phyloP scores from a whole-genome alignment of 2,113 vertebrate species.

The Pandion haliaetus region DNA sequence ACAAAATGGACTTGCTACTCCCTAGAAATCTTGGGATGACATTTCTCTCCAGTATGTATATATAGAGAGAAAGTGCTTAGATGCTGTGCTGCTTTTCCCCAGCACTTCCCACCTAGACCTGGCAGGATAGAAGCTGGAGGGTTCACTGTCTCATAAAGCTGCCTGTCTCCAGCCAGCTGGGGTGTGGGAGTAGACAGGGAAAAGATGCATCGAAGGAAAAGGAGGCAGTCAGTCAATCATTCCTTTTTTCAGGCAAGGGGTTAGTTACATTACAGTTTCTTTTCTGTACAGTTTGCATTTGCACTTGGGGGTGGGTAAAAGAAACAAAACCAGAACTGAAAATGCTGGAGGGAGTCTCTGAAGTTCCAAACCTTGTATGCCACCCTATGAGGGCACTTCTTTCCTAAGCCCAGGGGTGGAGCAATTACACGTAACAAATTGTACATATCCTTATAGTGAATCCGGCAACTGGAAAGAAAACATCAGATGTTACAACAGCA shows the following conservation, averaged over 20 bases:
- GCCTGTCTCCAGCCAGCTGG: conserved; percentile 49
- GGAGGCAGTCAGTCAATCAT: conserved; percentile 78
- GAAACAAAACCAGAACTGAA: conserved; percentile 46
- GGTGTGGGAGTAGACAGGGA: conserved; percentile 30
- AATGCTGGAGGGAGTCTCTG: conserved; percentile 76
- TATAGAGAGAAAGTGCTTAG: neutral
- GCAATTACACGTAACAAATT: conserved; percentile 95
- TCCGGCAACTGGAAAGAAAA: conserved; percentile 94
- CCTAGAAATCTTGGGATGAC: neutral
- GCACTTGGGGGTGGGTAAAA: neutral
- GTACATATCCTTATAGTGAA: conserved; percentile 99
- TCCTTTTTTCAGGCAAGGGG: conserved; percentile 78
- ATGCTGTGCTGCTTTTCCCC: neutral
- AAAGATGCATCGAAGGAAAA: conserved; percentile 45
- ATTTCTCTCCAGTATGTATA: neutral
- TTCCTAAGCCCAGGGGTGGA: conserved; percentile 96
- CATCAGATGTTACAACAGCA: conserved; percentile 65
- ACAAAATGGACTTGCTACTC: neutral
- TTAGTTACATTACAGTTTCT: conserved; percentile 50
- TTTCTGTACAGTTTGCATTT: conserved; percentile 30
- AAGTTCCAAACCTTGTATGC: conserved; percentile 96
- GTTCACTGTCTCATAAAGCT: conserved; percentile 51
- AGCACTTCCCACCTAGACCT: neutral
- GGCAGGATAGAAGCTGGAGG: neutral
- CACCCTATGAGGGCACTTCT: conserved; percentile 97